Evolutionary conservation across 2,113 vertebrate genomes (phyloP).

Genomic region (Sphyrna mokarran): DNA sequence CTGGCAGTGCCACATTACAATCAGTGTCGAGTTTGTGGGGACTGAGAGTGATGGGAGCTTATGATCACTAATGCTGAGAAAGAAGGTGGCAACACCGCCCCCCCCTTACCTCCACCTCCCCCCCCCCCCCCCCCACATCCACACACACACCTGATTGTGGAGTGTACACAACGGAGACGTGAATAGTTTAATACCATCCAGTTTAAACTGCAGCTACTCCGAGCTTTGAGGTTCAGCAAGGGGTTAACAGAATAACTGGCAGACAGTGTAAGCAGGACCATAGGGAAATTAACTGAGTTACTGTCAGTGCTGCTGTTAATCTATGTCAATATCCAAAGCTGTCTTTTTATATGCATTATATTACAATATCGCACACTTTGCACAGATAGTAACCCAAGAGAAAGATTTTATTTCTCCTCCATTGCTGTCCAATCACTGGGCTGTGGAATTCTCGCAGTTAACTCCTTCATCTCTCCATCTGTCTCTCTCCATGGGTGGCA

Average conservation of each 20-base stretch:
- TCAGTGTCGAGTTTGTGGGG: too few relatives aligned
- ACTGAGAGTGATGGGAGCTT: too few relatives aligned
- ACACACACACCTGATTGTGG: neutral
- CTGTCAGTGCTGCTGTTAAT: neutral
- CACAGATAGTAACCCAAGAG: neutral
- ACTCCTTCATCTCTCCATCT: neutral
- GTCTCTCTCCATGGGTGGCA: neutral
- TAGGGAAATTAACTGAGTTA: too few relatives aligned
- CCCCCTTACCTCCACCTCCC: fast-evolving
- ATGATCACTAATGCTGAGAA: too few relatives aligned
- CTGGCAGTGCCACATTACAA: too few relatives aligned
- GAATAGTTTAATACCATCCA: neutral
- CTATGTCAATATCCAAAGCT: neutral
- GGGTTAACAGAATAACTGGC: neutral
- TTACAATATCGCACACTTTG: neutral
- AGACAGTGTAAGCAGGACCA: neutral
- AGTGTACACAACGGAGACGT: neutral
- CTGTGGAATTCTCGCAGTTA: neutral
- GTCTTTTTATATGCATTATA: neutral
- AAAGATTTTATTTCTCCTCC: neutral
- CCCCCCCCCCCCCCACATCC: too few relatives aligned
- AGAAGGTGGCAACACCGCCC: neutral
- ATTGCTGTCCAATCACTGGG: neutral
- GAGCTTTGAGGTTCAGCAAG: neutral
- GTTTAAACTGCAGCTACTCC: neutral